Base-by-base conservation (phyloP, 2,113 vertebrate species). In the Oenanthe oenanthe region DNA sequence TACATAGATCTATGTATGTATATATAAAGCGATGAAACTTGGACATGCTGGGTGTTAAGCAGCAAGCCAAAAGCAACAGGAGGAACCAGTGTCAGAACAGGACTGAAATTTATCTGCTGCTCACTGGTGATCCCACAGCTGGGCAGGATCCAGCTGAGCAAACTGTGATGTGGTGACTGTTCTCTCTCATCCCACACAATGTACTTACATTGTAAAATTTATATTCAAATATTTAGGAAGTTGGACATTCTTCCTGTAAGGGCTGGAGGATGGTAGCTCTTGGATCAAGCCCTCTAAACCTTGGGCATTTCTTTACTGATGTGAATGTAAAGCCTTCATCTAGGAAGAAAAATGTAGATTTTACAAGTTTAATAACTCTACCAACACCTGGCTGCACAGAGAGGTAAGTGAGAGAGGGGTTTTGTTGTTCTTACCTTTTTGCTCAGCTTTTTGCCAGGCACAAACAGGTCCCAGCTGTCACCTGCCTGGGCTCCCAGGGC, bases 1-100 rank as follows among this genome's bases (percentile, higher is more conserved):
- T 94, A 92, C 94, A 94, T 71, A 86, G 89, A 81, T 96, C 54
- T 66, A 47, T 92, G 72, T 88, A 56, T 86, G 68, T 96, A 80
- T 93, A 92, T 94, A 94, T 94, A 94, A 90, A 92, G 85, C 45
- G 20, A 17, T 70, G 75, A 85, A 89, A 93, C 83, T 95, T 92
- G 92, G 94, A 92, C 93, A 67, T 74, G 78, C 79, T 88, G 83
- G 51, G 63, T 95, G 91, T 92, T 90, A 63, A 96, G 65, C 76
- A 83, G 25, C 76, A 93, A 3, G 28, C 90, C 93, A 94, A 96
- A 92, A 96, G 82, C 88, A 95, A 86, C 65, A 96, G 82, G 85
- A 97, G 85, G 92, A 96, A 57, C 82, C 76, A 34, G 1, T 95
- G 93, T 96, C 93, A 92, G 92, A 97, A 92, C n/a, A 85, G 88